Evolutionary conservation across 1,140 invertebrate species (phyloP), one percentile per base, ranked within the genome.

Genomic region (Camponotus vicinus): DNA sequence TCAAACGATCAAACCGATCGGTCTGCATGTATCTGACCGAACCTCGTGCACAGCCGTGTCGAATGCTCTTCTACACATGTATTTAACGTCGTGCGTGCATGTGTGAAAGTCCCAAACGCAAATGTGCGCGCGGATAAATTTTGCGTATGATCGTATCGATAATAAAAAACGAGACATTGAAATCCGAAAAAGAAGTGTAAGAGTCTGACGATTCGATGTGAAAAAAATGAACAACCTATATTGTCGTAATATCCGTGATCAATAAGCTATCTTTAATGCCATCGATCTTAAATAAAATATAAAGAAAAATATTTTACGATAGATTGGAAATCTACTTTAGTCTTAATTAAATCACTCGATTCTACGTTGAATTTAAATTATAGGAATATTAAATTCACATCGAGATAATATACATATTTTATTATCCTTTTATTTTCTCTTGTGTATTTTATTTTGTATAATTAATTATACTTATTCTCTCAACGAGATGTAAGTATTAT

Each of bases 1-100:
- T 73, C 83, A 67, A 80, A 52, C 85, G 83, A 90, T 90, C 80
- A 83, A 88, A 91, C 80, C 78, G 89, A 91, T 92, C 90, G 80
- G 21, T 32, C 69, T 7, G n/a, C 49, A 45, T 13, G 32, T 45
- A 64, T 79, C 61, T 15, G 63, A 82, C 75, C 79, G 79, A 71
- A 73, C 40, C 79, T 63, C 45, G 45, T 27, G 49, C 37, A 70
- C 21, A 73, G 67, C 83, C 87, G 57, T 89, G 87, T 55, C 88
- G 70, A 75, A 88, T 77, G n/a, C 37, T 27, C 40, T 66, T 67
- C 57, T 76, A 57, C 67, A 57, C 59, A 27, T 55, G 61, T 37
- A 61, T 49, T 9, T 52, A 32, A n/a, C 3, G 21, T 52, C 6
- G 61, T 37, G 18, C 27, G 40, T 27, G 9, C 21, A 32, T n/a